Percentiles rank a stretch among this genome's conserved stretches.
phyloP scores from a whole-genome alignment of 2,888 invertebrate species.

The Orthosia incerta region DNA sequence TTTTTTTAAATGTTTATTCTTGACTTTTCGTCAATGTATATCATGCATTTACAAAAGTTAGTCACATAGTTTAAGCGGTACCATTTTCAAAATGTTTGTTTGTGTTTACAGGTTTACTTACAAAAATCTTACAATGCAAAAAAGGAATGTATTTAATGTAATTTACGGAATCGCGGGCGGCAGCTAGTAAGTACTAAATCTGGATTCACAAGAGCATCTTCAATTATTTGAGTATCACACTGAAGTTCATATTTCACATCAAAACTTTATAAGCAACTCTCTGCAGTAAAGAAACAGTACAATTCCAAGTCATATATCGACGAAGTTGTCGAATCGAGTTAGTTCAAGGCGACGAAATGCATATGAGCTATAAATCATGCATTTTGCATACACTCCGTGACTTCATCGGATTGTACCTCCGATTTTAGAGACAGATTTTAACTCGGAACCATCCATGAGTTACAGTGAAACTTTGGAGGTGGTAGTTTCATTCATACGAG shows the following conservation, averaged over 20 bases:
- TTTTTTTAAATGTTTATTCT: no score
- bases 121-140: no score
- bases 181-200: neutral
- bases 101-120: no score
- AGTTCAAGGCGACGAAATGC: slow-evolving; percentile 72
- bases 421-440: slow-evolving; percentile 81
- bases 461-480: slow-evolving; percentile 36
- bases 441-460: slow-evolving; percentile 62
- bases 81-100: no score
- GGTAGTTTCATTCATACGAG: slow-evolving; percentile 27
- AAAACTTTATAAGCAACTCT: slow-evolving; percentile 39
- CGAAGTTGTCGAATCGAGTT: slow-evolving; percentile 62
- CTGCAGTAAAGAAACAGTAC: slow-evolving; percentile 32
- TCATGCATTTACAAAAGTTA: no score
- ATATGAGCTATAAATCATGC: slow-evolving; percentile 85
- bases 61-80: no score
- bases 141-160: no score
- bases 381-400: slow-evolving; percentile 80
- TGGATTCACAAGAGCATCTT: neutral
- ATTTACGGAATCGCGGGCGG: no score
- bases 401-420: slow-evolving; percentile 80
- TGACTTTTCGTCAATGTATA: no score
- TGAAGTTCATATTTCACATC: slow-evolving; percentile 6
- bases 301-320: slow-evolving; percentile 39
- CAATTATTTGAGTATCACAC: neutral